A percentile compares a stretch with the other conserved stretches of the same genome.
Conservation (phyloP, 1,140 invertebrate genomes). For the Eupeodes corollae region DNA sequence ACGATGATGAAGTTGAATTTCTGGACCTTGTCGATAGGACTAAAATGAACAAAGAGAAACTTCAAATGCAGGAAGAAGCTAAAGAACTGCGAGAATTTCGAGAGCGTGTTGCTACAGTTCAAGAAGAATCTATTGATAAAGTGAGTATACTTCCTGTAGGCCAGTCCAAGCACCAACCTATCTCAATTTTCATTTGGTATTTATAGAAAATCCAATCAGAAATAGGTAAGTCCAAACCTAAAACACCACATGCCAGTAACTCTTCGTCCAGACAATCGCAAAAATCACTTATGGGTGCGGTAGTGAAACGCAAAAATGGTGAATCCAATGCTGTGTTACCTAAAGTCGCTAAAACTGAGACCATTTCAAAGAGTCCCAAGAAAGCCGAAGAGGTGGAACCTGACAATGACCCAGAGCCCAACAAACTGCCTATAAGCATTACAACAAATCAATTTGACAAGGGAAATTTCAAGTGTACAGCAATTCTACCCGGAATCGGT, state of each 20-base stretch:
- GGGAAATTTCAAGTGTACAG: slow-evolving; percentile 53
- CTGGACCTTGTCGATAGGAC: slow-evolving; percentile 77
- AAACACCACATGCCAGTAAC: slow-evolving; percentile 9
- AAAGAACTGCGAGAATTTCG: slow-evolving; percentile 74
- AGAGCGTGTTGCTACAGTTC: slow-evolving; percentile 61
- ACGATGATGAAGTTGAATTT: slow-evolving; percentile 92
- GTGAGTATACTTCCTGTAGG: slow-evolving; percentile 19
- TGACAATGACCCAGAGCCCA: not conserved
- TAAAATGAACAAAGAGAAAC: slow-evolving; percentile 70
- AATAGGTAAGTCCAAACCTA: slow-evolving; percentile 18
- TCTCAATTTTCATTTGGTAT: not conserved
- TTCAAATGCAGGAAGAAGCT: slow-evolving; percentile 68
- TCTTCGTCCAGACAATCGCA: slow-evolving; percentile 16
- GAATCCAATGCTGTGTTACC: slow-evolving; percentile 20
- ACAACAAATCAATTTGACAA: slow-evolving; percentile 17
- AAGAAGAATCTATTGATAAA: slow-evolving; percentile 61
- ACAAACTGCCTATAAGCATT: slow-evolving; percentile 6
- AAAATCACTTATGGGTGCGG: slow-evolving; percentile 23
- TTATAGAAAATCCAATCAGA: slow-evolving; percentile 27
- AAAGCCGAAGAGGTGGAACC: not conserved
- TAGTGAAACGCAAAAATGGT: slow-evolving; percentile 49
- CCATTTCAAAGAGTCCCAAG: not conserved
- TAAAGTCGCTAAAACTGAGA: slow-evolving; percentile 2
- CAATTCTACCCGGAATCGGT: slow-evolving; percentile 64
- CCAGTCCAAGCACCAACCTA: not conserved